A percentile compares a stretch with the other conserved stretches of the same genome.
phyloP scores from a whole-genome alignment of 2,797 vertebrate genomes.

The Rhinophrynus dorsalis region DNA sequence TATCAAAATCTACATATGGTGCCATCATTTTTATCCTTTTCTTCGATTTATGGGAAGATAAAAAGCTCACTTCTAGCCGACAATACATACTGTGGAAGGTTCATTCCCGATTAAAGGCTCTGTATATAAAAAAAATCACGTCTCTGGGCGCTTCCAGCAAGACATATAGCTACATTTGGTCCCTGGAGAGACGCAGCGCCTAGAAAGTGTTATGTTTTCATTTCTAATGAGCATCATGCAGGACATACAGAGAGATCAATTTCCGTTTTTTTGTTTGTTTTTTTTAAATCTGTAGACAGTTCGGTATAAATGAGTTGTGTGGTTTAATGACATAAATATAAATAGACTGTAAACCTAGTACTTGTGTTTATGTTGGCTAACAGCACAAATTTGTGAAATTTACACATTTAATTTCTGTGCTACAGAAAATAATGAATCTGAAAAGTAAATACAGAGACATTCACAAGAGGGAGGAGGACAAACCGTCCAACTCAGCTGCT shows the following conservation, averaged over 20 bases:
- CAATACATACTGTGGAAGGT: background rate
- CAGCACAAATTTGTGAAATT: too few relatives aligned
- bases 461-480: too few relatives aligned
- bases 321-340: background rate
- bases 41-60: background rate
- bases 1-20: background rate
- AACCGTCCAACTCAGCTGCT: too few relatives aligned
- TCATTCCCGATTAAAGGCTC: background rate
- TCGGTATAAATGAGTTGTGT: background rate
- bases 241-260: constrained; percentile 21
- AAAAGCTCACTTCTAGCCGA: background rate
- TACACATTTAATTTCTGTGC: too few relatives aligned
- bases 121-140: background rate
- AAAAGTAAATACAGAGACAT: too few relatives aligned
- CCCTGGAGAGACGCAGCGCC: background rate
- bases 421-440: too few relatives aligned
- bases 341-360: background rate
- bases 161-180: background rate
- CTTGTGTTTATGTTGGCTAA: background rate
- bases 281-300: too few relatives aligned
- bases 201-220: constrained; percentile 9
- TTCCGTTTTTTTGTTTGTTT: background rate
- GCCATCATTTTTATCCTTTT: background rate
- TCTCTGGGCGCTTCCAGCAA: background rate
- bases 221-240: constrained; percentile 15